phyloP scores from a whole-genome alignment of 2,113 vertebrate species.

The Calyptomena viridis region DNA sequence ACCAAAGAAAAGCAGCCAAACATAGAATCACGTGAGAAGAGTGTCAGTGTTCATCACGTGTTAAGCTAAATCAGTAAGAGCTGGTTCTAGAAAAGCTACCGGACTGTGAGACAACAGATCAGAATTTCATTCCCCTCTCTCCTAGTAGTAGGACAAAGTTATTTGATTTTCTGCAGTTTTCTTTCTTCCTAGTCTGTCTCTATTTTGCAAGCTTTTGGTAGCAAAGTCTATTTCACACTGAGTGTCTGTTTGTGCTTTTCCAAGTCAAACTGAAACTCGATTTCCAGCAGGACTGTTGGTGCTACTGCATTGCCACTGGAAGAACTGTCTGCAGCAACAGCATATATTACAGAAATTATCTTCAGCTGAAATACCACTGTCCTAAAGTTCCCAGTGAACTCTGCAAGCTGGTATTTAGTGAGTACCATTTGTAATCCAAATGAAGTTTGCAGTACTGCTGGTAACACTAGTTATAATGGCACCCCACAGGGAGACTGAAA shows the following conservation, averaged over 20 bases:
- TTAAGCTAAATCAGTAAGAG: neutral
- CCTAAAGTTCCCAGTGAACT: neutral
- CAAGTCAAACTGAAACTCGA: neutral
- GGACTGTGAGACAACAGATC: neutral
- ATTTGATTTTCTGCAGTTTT: neutral
- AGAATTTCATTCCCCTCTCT: neutral
- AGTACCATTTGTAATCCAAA: neutral
- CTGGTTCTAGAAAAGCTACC: neutral
- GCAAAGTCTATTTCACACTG: neutral
- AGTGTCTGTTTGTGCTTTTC: neutral
- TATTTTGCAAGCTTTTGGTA: neutral
- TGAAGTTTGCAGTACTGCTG: neutral
- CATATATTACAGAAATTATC: neutral
- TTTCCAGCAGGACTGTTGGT: neutral
- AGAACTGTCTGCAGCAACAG: neutral
- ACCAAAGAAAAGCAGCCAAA: neutral
- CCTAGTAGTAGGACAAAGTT: neutral
- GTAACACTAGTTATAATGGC: neutral
- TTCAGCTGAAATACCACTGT: neutral
- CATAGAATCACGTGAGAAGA: neutral
- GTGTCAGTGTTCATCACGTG: fast-evolving
- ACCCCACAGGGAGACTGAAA: neutral
- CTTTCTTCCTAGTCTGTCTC: neutral
- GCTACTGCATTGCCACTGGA: neutral
- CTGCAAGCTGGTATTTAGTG: neutral